Base-by-base conservation (phyloP, 2,797 vertebrate genomes). In the Trichosurus vulpecula region DNA sequence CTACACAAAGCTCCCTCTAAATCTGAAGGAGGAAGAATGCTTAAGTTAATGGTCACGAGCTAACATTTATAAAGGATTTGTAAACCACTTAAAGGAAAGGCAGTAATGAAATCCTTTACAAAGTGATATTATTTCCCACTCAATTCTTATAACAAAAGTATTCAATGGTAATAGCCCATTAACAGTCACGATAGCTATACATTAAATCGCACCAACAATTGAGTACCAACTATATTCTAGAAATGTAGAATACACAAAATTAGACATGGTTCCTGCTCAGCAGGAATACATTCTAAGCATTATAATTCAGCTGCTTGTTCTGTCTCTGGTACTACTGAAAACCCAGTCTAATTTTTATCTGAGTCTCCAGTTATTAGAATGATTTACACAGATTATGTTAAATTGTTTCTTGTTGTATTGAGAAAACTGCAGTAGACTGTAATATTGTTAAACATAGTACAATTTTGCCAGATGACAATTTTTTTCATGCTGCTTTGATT, bases 61-160 rank as follows among this genome's bases (percentile, higher is more conserved):
- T 87, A 87, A 51, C 91, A 92, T 95, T 97, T 94, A 94, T 93
- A 90, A 96, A 96, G 92, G 95, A 95, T 97, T 94, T 93, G 66
- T 96, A 95, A 92, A 93, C 96, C 91, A 51, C 61, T 91, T 96
- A 93, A 94, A 95, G 92, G 54, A 94, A 57, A 96, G 95, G 92
- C 92, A 95, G 96, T 96, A 94, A 35, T 95, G 96, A 96, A 96
- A 97, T 97, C 91, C 96, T 94, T 96, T 97, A 96, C 92, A 96
- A 94, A 92, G 91, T 16, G 22, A 51, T 94, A 95, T 91, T 93
- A 95, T 94, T 97, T 98, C 93, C 91, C 93, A 97, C 97, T 97
- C 41, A 96, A 96, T 97, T 96, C 31, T 95, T 97, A 97, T 41
- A 95, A 95, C 93, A 96, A 97, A 97, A 97, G 81, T 96, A 95